These are phyloP conservation scores for Corvus moneduloides DNA, from an alignment of 2,113 vertebrate genomes.

Conservation along the genomic window DNA sequence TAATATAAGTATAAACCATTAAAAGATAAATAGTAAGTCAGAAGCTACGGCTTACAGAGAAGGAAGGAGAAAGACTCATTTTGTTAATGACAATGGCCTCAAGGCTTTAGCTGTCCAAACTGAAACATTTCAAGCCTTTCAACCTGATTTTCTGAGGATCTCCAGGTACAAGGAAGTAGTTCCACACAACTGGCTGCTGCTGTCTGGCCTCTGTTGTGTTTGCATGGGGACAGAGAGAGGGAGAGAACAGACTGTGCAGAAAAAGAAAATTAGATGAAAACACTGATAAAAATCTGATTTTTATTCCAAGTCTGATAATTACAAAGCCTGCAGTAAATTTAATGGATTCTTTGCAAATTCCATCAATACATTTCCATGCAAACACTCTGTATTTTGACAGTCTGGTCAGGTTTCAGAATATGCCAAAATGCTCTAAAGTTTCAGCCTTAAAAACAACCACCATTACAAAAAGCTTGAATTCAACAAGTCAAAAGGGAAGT, in stretches of 20 bases:
- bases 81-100: neutral
- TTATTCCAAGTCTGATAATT: neutral
- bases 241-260: neutral
- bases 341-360: neutral
- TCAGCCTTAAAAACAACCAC: neutral
- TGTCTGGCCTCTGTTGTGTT: neutral
- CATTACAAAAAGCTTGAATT: neutral
- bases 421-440: neutral
- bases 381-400: neutral
- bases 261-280: neutral
- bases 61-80: neutral
- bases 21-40: constrained; percentile 16
- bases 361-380: neutral
- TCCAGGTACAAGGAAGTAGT: neutral
- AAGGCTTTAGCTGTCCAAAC: neutral
- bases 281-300: neutral
- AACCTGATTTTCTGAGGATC: neutral
- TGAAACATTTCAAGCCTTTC: neutral
- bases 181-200: neutral
- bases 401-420: neutral
- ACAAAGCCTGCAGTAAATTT: neutral
- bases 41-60: neutral
- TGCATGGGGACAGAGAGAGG: neutral
- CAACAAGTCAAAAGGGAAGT: neutral
- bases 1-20: constrained; percentile 9